Evolutionary conservation across 2,113 vertebrate genomes (phyloP).

Genomic region (Monopterus albus): DNA sequence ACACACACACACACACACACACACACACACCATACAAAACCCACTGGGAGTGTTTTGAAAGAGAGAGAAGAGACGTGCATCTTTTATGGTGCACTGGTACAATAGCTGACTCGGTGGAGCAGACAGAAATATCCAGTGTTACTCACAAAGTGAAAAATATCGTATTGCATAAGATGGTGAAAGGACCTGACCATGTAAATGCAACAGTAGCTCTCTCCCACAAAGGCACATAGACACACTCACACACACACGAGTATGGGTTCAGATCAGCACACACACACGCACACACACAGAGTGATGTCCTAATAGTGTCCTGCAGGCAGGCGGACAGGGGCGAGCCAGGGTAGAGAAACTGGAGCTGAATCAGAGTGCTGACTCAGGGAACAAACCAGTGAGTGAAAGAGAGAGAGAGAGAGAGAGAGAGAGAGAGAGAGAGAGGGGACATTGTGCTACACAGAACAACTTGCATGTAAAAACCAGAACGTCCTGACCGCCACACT

Average conservation of each 20-base stretch:
- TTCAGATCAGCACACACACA: constrained; percentile 15
- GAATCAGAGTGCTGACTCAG: constrained; percentile 79
- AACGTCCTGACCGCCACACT: constrained; percentile 40
- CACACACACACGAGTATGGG: constrained; percentile 7
- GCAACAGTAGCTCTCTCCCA: constrained; percentile 73
- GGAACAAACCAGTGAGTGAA: constrained; percentile 65
- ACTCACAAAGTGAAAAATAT: constrained; percentile 83
- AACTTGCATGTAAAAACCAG: constrained; percentile 48
- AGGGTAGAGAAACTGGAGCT: constrained; percentile 78
- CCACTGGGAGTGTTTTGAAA: constrained; percentile 65
- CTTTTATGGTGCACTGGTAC: constrained; percentile 65
- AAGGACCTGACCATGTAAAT: constrained; percentile 75
- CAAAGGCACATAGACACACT: constrained; percentile 42
- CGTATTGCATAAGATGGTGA: constrained; percentile 79
- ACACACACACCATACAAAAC: constrained; percentile 55
- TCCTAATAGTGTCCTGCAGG: constrained; percentile 78
- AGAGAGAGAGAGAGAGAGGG: constrained; percentile 17
- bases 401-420: constrained; percentile 15
- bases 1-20: constrained; percentile 11
- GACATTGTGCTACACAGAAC: constrained; percentile 62
- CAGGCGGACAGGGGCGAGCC: constrained; percentile 59
- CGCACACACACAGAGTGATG: constrained; percentile 52
- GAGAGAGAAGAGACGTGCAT: constrained; percentile 62
- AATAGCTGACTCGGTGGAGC: constrained; percentile 63
- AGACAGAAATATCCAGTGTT: constrained; percentile 80